Evolutionary conservation across 2,113 vertebrate species (phyloP).

Genomic region (Azemiops feae): DNA sequence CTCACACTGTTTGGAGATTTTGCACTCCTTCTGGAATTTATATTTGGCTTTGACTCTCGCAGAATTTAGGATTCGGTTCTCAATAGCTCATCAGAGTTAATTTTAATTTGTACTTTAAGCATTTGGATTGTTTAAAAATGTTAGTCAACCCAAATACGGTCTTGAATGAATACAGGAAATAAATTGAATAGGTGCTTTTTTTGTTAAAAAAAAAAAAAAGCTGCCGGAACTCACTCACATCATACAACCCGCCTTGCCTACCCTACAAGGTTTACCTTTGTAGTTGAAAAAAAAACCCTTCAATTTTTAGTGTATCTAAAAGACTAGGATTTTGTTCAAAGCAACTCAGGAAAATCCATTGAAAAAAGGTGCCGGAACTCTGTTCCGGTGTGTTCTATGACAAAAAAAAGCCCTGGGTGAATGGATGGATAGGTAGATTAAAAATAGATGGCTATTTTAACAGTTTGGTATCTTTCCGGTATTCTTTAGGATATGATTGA

Average conservation of each 20-base stretch:
- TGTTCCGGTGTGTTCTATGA: no score
- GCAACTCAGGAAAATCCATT: no score
- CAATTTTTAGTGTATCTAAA: no score
- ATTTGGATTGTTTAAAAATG: neutral
- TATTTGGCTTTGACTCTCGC: neutral
- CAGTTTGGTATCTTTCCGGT: neutral
- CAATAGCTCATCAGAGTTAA: neutral
- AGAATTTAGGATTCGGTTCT: neutral
- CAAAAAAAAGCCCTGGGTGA: no score
- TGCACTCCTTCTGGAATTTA: neutral
- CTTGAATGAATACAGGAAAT: neutral
- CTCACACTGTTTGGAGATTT: neutral
- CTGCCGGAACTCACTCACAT: no score
- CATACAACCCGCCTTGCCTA: no score
- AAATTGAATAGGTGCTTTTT: neutral
- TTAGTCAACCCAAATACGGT: neutral
- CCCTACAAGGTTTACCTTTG: no score
- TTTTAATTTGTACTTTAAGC: neutral
- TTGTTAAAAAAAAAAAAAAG: no score
- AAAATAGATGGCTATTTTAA: neutral
- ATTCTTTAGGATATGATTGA: neutral
- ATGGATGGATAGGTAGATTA: neutral
- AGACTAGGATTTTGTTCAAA: no score
- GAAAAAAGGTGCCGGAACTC: no score
- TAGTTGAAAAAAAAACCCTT: no score